These are phyloP conservation scores for Encarsia formosa DNA, from an alignment of 2,888 invertebrate species.

Conservation along the genomic window DNA sequence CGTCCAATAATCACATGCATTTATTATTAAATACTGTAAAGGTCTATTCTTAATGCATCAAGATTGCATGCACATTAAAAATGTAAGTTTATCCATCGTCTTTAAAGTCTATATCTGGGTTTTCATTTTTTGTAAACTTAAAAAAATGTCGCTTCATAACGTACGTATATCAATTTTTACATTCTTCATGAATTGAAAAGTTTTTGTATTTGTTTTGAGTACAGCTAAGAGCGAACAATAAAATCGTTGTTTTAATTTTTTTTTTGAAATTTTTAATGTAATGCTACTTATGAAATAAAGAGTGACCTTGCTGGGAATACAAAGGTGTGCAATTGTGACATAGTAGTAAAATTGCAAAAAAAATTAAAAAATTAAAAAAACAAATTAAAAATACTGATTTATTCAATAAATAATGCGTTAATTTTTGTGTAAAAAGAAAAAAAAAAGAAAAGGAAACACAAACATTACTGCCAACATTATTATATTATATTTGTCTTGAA, in stretches of 20 bases:
- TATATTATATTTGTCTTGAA: constrained; percentile 19
- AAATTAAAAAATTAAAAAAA: neutral
- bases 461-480: constrained; percentile 20
- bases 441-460: neutral
- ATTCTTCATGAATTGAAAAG: constrained; percentile 9
- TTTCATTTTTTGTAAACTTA: too few relatives aligned
- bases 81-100: constrained; percentile 1
- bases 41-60: constrained; percentile 8
- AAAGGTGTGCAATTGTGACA: constrained; percentile 22
- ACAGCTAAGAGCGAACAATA: neutral
- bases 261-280: constrained; percentile 19
- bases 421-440: constrained; percentile 6
- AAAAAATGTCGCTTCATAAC: too few relatives aligned
- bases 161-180: constrained; percentile 11
- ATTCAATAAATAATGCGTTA: constrained; percentile 12
- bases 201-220: constrained; percentile 11
- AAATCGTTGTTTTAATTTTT: constrained; percentile 3
- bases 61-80: constrained; percentile 5
- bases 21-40: constrained; percentile 13
- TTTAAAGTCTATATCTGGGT: too few relatives aligned
- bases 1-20: constrained; percentile 12
- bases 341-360: constrained; percentile 2
- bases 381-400: constrained; percentile 14
- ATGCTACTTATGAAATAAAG: constrained; percentile 7
- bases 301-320: constrained; percentile 26